Conservation (phyloP, 1,140 invertebrate species). For the Lordiphosa clarofinis region DNA sequence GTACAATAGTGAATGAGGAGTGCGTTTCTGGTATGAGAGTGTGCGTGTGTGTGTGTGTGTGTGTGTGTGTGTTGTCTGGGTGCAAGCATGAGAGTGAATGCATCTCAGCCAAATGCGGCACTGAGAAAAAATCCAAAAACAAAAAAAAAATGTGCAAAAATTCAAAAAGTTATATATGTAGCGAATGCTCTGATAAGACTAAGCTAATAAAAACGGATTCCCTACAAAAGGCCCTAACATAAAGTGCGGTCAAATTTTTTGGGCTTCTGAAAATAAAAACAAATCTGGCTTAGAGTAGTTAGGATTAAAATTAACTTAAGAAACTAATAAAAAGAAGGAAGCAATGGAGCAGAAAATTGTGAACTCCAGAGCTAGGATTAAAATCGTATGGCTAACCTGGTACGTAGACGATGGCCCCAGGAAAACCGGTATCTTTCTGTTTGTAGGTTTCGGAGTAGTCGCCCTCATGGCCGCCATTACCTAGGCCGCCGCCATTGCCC, state of each 20-base stretch:
- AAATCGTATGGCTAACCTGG: conserved; percentile 67
- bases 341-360: conserved; percentile 32
- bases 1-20: conserved; percentile 24
- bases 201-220: too few species aligned
- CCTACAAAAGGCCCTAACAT: not conserved
- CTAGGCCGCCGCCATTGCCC: conserved; percentile 30
- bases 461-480: conserved; percentile 30
- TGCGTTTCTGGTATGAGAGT: too few species aligned
- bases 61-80: conserved; percentile 3
- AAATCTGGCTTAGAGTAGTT: conserved; percentile 44
- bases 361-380: conserved; percentile 24
- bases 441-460: conserved; percentile 51
- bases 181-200: too few species aligned
- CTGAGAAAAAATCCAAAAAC: not conserved
- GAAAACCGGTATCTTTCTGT: conserved; percentile 69
- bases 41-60: conserved; percentile 16
- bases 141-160: conserved; percentile 6
- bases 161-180: too few species aligned
- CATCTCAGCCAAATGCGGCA: conserved; percentile 21
- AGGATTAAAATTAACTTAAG: conserved; percentile 13
- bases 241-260: not conserved
- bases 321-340: not conserved
- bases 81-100: conserved; percentile 11
- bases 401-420: conserved; percentile 67
- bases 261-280: conserved; percentile 56